Conservation (phyloP, 2,888 invertebrate genomes). For the Drosophila paracracens region DNA sequence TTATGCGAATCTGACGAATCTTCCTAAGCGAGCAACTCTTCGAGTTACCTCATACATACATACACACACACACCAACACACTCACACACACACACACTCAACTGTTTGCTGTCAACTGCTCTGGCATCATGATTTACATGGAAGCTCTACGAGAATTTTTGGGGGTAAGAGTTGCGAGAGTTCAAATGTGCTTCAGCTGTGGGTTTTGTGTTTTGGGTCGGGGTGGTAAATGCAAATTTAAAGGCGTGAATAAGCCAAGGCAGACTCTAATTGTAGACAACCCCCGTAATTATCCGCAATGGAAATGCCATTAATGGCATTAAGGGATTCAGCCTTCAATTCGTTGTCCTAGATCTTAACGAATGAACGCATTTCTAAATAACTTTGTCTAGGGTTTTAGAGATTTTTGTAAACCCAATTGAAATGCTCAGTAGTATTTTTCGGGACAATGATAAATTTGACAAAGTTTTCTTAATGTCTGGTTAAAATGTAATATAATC, state of each 20-base stretch:
- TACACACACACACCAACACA: conserved; percentile 17
- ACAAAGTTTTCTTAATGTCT: neutral
- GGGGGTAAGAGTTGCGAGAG: conserved; percentile 39
- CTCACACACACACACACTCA: conserved; percentile 24
- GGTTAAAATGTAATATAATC: neutral
- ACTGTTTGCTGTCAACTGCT: conserved; percentile 74
- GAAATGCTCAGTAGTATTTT: neutral
- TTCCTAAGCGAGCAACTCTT: conserved; percentile 78
- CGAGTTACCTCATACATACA: conserved; percentile 67
- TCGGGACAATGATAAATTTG: neutral
- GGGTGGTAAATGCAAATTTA: conserved; percentile 74
- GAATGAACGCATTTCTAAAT: neutral
- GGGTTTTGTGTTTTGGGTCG: conserved; percentile 10
- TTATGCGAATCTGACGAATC: conserved; percentile 83
- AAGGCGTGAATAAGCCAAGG: conserved; percentile 78
- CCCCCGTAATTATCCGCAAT: conserved; percentile 81
- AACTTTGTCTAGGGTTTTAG: neutral
- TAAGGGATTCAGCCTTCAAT: conserved; percentile 64
- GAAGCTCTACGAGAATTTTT: conserved; percentile 45
- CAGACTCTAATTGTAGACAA: conserved; percentile 75
- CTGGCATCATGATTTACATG: conserved; percentile 80
- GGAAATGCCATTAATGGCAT: conserved; percentile 83
- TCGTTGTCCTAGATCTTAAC: neutral
- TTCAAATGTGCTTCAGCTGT: conserved; percentile 43
- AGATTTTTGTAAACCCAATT: conserved; percentile 4